A percentile compares a stretch with the other conserved stretches of the same genome.
phyloP scores from a whole-genome alignment of 2,797 vertebrate species.

The Sternarchorhynchus goeldii region DNA sequence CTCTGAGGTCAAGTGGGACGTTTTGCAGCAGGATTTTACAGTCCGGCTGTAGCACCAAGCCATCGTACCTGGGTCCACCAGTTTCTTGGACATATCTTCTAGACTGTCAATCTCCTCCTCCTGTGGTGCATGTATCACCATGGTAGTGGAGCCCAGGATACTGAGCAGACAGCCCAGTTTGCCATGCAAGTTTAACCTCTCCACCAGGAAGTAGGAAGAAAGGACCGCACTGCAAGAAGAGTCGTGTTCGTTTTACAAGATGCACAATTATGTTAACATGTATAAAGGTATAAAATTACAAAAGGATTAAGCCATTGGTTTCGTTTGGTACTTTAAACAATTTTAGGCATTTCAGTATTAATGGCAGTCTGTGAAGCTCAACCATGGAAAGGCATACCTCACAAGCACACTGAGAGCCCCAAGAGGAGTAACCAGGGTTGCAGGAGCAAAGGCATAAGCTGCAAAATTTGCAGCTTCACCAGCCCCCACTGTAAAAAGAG shows the following conservation, averaged over 20 bases:
- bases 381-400: slow-evolving; percentile 77
- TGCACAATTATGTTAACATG: too few species aligned
- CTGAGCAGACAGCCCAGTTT: slow-evolving; percentile 97
- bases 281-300: too few species aligned
- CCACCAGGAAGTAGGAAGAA: slow-evolving; percentile 95
- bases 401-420: slow-evolving; percentile 98
- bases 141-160: slow-evolving; percentile 94
- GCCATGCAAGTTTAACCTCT: slow-evolving; percentile 96
- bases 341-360: neutral
- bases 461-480: slow-evolving; percentile 97
- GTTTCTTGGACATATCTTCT: slow-evolving; percentile 87
- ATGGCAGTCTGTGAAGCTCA: neutral
- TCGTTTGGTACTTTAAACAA: too few species aligned
- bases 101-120: slow-evolving; percentile 95
- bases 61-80: slow-evolving; percentile 90
- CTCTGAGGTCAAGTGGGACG: neutral
- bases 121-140: slow-evolving; percentile 97
- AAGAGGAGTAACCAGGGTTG: slow-evolving; percentile 94
- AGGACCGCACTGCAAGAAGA: slow-evolving; percentile 87
- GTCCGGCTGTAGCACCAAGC: neutral
- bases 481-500: slow-evolving; percentile 85
- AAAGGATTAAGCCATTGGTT: too few species aligned
- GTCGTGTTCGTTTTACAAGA: neutral
- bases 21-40: neutral
- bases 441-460: slow-evolving; percentile 97